These are phyloP conservation scores for Falco columbarius DNA, from an alignment of 2,797 vertebrate genomes.

Conservation along the genomic window DNA sequence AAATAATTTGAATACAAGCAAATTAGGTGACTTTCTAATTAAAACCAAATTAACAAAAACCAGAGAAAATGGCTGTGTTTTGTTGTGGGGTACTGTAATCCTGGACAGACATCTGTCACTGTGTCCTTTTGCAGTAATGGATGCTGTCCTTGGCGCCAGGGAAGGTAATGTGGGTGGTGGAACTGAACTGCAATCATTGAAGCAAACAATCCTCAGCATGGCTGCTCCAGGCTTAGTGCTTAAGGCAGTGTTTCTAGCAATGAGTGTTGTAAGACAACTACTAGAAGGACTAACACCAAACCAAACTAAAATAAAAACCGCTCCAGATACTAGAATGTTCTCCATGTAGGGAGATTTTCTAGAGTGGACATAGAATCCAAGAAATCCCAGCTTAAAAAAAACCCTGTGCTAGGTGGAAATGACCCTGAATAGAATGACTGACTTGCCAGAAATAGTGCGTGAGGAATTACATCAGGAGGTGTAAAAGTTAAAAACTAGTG, in stretches of 20 bases:
- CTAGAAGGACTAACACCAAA: neutral
- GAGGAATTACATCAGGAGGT: neutral
- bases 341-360: neutral
- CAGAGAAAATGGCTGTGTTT: neutral
- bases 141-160: neutral
- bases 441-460: neutral
- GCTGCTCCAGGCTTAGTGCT: neutral
- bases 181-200: neutral
- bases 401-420: neutral
- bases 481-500: neutral
- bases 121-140: neutral
- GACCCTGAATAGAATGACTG: neutral
- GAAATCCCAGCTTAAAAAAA: neutral
- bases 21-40: neutral
- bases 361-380: accelerated
- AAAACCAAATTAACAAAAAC: neutral
- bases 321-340: neutral
- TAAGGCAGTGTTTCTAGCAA: neutral
- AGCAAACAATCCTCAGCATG: neutral
- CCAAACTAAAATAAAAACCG: neutral
- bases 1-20: neutral
- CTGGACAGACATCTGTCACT: neutral
- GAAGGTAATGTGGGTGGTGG: neutral
- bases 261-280: neutral
- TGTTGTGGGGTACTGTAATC: neutral